Conservation (phyloP, 2,113 vertebrate genomes). For the Semnornis frantzii region DNA sequence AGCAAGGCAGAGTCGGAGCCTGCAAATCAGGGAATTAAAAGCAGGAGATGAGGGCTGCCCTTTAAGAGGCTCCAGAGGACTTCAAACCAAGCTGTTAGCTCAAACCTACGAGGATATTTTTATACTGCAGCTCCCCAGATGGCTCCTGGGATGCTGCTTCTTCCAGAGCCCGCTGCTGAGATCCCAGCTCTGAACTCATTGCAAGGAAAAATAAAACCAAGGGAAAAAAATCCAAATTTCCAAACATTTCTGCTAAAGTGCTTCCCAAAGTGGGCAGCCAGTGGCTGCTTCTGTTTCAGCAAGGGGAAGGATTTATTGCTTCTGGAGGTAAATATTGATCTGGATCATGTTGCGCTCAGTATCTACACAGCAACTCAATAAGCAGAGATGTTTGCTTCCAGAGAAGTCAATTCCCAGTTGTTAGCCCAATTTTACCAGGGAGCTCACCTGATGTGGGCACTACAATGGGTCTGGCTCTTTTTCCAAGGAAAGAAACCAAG, state of each 20-base stretch:
- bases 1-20: not conserved
- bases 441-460: not conserved
- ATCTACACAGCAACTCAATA: slow-evolving; percentile 7
- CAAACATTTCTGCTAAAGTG: slow-evolving; percentile 20
- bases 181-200: slow-evolving; percentile 34
- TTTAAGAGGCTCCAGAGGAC: slow-evolving; percentile 4
- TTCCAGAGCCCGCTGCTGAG: not conserved
- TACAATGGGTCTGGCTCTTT: not conserved
- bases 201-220: not conserved
- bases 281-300: slow-evolving; percentile 22
- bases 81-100: slow-evolving; percentile 33
- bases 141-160: slow-evolving; percentile 26
- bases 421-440: not conserved
- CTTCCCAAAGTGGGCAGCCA: not conserved
- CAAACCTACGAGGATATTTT: slow-evolving; percentile 39
- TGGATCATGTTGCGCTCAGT: not conserved
- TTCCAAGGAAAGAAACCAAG: not conserved
- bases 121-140: slow-evolving; percentile 42
- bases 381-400: slow-evolving; percentile 27
- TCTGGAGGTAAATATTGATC: slow-evolving; percentile 45
- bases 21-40: not conserved
- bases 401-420: slow-evolving; percentile 56
- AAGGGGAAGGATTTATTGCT: slow-evolving; percentile 48
- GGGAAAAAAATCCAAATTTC: not conserved
- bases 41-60: not conserved